phyloP scores from a whole-genome alignment of 2,888 invertebrate genomes.

The Anthophora plumipes region DNA sequence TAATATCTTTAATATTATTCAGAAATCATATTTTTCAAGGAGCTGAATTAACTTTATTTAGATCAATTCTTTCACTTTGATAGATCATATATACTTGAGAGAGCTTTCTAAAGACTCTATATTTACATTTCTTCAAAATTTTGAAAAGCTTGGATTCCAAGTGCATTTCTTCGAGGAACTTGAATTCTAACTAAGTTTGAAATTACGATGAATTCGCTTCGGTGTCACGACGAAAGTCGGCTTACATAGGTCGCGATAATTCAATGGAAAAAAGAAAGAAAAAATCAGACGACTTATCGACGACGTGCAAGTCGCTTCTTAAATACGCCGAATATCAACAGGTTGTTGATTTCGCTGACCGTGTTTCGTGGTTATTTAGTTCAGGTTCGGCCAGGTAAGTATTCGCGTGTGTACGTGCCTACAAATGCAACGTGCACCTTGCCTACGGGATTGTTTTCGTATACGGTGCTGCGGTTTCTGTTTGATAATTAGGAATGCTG shows the following conservation, averaged over 20 bases:
- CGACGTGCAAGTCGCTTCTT: constrained; percentile 56
- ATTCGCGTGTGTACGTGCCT: constrained; percentile 24
- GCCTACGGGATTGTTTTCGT: constrained; percentile 41
- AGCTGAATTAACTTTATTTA: background rate
- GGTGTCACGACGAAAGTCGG: constrained; percentile 10
- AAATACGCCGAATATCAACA: constrained; percentile 75
- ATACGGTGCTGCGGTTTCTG: background rate
- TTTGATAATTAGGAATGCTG: constrained; percentile 35
- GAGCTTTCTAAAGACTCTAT: no score
- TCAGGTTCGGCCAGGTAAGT: constrained; percentile 54
- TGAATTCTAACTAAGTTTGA: background rate
- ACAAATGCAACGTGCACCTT: constrained; percentile 12
- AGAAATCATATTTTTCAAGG: background rate
- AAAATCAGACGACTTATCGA: constrained; percentile 45
- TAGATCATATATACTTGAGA: no score
- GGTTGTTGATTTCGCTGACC: constrained; percentile 73
- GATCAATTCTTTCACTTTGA: background rate
- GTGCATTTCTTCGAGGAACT: background rate
- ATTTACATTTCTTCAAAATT: no score
- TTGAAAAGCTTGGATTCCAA: background rate
- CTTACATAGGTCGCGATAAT: constrained; percentile 46
- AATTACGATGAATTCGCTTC: constrained; percentile 23
- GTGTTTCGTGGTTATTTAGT: constrained; percentile 68
- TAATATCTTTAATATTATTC: background rate
- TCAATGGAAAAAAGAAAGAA: constrained; percentile 46